Conservation (phyloP, 1,140 invertebrate genomes). For the Cherax destructor region DNA sequence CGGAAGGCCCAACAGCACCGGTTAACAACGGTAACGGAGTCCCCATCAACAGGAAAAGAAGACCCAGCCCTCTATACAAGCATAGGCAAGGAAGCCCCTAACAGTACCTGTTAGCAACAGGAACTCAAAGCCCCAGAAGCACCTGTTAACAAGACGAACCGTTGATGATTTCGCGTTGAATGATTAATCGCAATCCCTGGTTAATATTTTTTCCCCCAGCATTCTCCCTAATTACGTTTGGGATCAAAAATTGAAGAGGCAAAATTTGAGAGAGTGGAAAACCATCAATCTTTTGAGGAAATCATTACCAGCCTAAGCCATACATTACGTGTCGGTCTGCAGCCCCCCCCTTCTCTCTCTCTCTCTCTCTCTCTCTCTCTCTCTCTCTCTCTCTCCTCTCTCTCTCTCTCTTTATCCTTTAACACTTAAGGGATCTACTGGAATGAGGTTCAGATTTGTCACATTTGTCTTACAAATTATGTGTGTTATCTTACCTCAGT, state of each 20-base stretch:
- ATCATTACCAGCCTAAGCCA: conserved; percentile 59
- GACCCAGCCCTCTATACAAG: no score
- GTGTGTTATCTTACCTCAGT: no score
- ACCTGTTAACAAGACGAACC: background rate
- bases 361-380: background rate
- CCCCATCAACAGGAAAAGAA: no score
- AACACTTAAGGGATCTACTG: background rate
- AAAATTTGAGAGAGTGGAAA: conserved; percentile 67
- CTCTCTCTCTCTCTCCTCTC: conserved; percentile 21
- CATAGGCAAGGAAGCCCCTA: no score
- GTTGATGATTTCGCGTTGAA: conserved; percentile 46
- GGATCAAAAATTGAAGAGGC: conserved; percentile 67
- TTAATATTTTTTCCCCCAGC: conserved; percentile 56
- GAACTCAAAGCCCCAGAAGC: background rate
- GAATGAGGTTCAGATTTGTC: background rate
- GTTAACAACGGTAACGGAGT: background rate
- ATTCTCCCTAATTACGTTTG: conserved; percentile 67
- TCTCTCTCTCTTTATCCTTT: background rate
- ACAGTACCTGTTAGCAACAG: no score
- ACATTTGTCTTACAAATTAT: background rate
- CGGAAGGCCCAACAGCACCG: no score
- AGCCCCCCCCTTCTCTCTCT: background rate
- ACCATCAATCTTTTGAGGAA: conserved; percentile 65
- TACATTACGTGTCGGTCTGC: conserved; percentile 41
- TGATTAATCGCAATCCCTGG: conserved; percentile 63